Evolutionary conservation across 2,888 invertebrate genomes (phyloP).

Genomic region (Mechanitis mazaeus): DNA sequence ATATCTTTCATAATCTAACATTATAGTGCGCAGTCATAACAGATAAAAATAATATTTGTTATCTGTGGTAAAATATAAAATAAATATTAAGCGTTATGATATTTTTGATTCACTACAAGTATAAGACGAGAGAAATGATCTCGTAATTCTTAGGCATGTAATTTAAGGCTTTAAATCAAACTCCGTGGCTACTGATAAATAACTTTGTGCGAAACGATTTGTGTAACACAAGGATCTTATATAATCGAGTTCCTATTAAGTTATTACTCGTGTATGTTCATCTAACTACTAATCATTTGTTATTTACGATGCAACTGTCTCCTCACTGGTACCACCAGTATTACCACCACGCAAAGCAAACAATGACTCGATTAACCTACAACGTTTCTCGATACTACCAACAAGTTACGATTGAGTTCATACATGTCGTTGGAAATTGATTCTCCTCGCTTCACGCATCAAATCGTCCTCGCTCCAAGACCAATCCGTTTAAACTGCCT

Average conservation of each 20-base stretch:
- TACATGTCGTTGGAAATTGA: constrained; percentile 52
- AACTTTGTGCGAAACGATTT: constrained; percentile 59
- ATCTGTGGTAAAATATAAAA: too few relatives aligned
- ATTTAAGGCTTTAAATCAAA: constrained; percentile 73
- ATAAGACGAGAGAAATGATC: constrained; percentile 43
- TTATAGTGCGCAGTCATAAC: too few relatives aligned
- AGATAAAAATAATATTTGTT: too few relatives aligned
- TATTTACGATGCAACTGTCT: too few relatives aligned
- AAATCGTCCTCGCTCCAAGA: constrained; percentile 62
- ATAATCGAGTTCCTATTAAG: constrained; percentile 27
- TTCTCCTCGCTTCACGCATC: constrained; percentile 65
- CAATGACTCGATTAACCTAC: neutral
- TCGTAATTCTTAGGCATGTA: constrained; percentile 57
- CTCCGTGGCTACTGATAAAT: constrained; percentile 70
- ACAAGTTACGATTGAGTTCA: constrained; percentile 46
- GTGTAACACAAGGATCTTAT: constrained; percentile 61
- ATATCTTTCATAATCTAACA: constrained; percentile 1
- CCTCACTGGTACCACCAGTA: too few relatives aligned
- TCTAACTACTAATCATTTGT: neutral
- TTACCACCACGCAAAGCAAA: too few relatives aligned
- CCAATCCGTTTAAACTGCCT: constrained; percentile 54
- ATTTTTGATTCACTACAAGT: constrained; percentile 8
- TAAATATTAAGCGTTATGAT: neutral
- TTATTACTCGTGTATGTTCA: constrained; percentile 22
- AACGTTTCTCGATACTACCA: neutral